Base-by-base conservation (phyloP, 2,888 invertebrate genomes). In the Euplexia lucipara region DNA sequence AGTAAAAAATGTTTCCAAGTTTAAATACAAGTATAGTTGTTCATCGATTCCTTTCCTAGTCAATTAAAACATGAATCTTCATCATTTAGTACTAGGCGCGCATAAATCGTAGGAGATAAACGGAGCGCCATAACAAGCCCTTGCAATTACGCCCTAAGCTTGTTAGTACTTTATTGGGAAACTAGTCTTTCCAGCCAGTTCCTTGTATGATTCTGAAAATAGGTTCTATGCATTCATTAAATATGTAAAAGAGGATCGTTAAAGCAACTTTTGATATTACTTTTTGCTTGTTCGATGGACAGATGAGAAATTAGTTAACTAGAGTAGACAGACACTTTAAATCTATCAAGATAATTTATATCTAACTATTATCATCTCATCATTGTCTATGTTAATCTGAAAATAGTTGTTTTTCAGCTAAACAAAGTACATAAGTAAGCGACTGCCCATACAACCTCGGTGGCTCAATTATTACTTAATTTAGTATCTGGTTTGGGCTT, bases 101-200 rank as follows among this genome's bases (percentile, higher is more conserved):
- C 78, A 83, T 83, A 82, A 79, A 76, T 71, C 34, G 56, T 35
- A 44, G n/a, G 61, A 78, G 70, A 83, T 77, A 67, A 75, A 69
- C 57, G 63, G 22, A 48, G 20, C 48, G 45, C 59, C 47, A 61
- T 61, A 60, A 74, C 73, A 70, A 67, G 72, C 73, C 52, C 41
- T 75, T 26, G 70, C 74, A 83, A 82, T 82, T 78, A 82, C 71
- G 53, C 63, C 68, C 34, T 65, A 65, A 22, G 69, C 61, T 75
- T 68, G 70, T 67, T 69, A 70, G 62, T 64, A 81, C 72, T 78
- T 82, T 84, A 85, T 81, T 76, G 67, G 75, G 61, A 65, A 78
- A 65, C 77, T 68, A 64, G 60, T 57, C n/a, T 58, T 44, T 48
- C 34, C 2, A 39, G 26, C 32, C 44, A 52, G 37, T 56, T 37